A percentile compares a stretch with the other conserved stretches of the same genome.
These are phyloP conservation scores for Lepidurus arcticus DNA, from an alignment of 1,140 invertebrate genomes.

Conservation along the genomic window DNA sequence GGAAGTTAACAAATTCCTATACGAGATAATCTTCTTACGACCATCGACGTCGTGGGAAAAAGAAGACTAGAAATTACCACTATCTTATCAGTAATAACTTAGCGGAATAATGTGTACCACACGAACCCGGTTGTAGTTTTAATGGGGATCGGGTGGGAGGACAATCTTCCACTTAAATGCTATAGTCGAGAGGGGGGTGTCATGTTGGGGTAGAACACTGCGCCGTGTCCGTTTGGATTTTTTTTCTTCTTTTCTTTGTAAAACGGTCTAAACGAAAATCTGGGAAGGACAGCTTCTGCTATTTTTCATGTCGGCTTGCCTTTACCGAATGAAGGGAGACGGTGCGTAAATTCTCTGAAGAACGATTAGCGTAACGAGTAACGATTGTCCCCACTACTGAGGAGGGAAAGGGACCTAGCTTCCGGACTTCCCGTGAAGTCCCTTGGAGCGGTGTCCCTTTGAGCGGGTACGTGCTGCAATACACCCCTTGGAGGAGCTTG, in stretches of 20 bases:
- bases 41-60: too few relatives aligned
- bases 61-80: too few relatives aligned
- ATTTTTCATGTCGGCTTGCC: neutral
- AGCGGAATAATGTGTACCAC: too few relatives aligned
- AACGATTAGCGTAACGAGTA: slow-evolving; percentile 19
- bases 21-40: too few relatives aligned
- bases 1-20: too few relatives aligned
- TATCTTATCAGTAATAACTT: too few relatives aligned
- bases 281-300: neutral
- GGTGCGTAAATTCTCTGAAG: slow-evolving; percentile 5
- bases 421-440: slow-evolving; percentile 17
- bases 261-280: neutral
- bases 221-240: neutral
- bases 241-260: neutral
- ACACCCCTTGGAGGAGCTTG: neutral
- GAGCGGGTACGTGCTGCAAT: slow-evolving; percentile 16
- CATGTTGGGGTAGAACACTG: too few relatives aligned
- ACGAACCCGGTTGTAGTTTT: too few relatives aligned
- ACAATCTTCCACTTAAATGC: too few relatives aligned
- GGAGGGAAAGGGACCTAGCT: neutral
- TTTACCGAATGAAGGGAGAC: slow-evolving; percentile 1
- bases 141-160: too few relatives aligned
- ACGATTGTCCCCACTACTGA: slow-evolving; percentile 15
- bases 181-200: too few relatives aligned
- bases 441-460: slow-evolving; percentile 11